A percentile compares a stretch with the other conserved stretches of the same genome.
Evolutionary conservation across 2,113 vertebrate genomes (phyloP).

Genomic region (Bufo gargarizans): DNA sequence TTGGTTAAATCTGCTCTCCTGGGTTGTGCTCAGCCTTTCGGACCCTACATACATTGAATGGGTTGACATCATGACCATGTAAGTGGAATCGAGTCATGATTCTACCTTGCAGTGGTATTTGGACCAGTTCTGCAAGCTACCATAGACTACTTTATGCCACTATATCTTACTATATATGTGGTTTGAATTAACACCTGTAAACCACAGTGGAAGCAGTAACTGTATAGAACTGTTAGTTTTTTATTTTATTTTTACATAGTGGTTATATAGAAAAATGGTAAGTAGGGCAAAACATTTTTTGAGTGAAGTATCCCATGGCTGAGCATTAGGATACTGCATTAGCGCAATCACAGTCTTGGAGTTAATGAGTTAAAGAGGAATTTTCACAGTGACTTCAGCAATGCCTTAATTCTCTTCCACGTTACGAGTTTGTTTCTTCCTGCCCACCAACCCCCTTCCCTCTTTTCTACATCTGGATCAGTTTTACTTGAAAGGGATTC

Average conservation of each 20-base stretch:
- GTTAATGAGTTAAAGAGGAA: slow-evolving; percentile 36
- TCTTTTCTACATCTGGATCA: slow-evolving; percentile 59
- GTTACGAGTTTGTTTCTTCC: slow-evolving; percentile 46
- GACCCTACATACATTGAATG: not conserved
- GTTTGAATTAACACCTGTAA: not conserved
- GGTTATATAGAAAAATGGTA: not conserved
- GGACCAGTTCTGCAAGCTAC: not conserved
- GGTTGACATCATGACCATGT: not conserved
- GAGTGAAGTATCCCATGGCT: not conserved
- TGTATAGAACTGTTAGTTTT: not conserved
- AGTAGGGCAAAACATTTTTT: not conserved
- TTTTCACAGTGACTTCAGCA: slow-evolving; percentile 39
- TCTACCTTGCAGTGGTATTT: not conserved
- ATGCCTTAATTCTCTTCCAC: slow-evolving; percentile 44
- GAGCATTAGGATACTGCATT: not conserved
- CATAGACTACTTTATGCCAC: not conserved
- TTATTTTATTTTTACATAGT: not conserved
- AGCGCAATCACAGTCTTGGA: not conserved
- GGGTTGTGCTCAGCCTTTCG: not conserved
- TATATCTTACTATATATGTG: not conserved
- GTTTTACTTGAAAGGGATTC: slow-evolving; percentile 61
- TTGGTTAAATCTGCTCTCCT: not conserved
- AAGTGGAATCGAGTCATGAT: not conserved
- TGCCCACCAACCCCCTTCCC: slow-evolving; percentile 55
- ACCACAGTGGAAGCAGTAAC: not conserved